Evolutionary conservation across 2,113 vertebrate genomes (phyloP).

Genomic region (Pygoscelis adeliae): DNA sequence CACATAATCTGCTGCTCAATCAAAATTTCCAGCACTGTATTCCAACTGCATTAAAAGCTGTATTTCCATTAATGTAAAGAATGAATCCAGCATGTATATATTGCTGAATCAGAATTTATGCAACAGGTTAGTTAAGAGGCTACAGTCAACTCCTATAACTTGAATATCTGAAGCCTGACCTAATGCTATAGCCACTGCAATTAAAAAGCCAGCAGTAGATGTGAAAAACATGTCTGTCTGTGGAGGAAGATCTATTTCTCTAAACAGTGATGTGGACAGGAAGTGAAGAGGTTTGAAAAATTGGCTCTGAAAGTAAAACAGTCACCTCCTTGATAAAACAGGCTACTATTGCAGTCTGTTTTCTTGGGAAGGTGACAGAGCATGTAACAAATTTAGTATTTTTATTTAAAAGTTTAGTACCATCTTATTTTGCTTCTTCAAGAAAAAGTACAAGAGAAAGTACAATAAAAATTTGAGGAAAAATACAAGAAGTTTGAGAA

Average conservation of each 20-base stretch:
- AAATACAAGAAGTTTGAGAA: background rate
- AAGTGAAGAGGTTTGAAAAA: constrained; percentile 58
- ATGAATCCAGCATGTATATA: constrained; percentile 28
- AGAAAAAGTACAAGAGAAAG: background rate
- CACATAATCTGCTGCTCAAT: constrained; percentile 33
- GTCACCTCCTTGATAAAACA: constrained; percentile 6
- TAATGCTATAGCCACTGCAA: background rate
- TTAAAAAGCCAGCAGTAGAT: background rate
- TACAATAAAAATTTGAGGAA: background rate
- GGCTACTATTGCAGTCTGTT: background rate
- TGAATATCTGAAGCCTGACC: constrained; percentile 15
- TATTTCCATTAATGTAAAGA: constrained; percentile 62
- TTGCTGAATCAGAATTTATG: constrained; percentile 56
- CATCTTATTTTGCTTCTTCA: constrained; percentile 56
- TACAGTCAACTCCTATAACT: constrained; percentile 36
- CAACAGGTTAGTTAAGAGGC: constrained; percentile 37
- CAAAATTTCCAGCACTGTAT: constrained; percentile 42
- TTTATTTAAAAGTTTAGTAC: constrained; percentile 45
- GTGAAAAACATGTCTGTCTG: background rate
- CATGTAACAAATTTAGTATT: background rate
- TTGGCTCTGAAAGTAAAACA: constrained; percentile 29
- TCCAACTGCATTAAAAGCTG: constrained; percentile 53
- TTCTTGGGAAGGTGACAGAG: constrained; percentile 8
- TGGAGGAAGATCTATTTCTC: constrained; percentile 34
- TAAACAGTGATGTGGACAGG: constrained; percentile 29